These are phyloP conservation scores for Palloptera scutellata DNA, from an alignment of 2,888 invertebrate species.

Conservation along the genomic window DNA sequence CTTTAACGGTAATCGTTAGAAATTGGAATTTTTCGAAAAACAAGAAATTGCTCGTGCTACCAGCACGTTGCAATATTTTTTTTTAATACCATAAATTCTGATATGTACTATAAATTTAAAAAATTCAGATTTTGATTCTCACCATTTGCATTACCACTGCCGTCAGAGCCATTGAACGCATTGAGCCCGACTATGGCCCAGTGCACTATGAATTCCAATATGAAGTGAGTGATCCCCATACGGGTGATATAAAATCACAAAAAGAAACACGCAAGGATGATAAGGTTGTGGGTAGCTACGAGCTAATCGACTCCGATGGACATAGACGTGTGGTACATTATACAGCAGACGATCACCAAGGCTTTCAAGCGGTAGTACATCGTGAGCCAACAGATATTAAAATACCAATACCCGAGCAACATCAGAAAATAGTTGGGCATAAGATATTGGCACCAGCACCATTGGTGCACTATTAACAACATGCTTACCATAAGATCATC, in stretches of 20 bases:
- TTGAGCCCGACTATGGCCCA: conserved; percentile 58
- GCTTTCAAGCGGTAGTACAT: conserved; percentile 67
- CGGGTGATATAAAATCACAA: conserved; percentile 67
- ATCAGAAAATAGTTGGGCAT: conserved; percentile 44
- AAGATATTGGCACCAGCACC: conserved; percentile 48
- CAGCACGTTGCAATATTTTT: too few relatives aligned
- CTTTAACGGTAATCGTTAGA: too few relatives aligned
- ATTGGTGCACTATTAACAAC: conserved; percentile 49
- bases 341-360: conserved; percentile 66
- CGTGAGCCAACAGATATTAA: conserved; percentile 65
- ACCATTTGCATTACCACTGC: conserved; percentile 35
- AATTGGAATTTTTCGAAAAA: too few relatives aligned
- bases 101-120: too few relatives aligned
- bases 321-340: conserved; percentile 67
- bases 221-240: conserved; percentile 65
- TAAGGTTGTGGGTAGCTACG: conserved; percentile 66
- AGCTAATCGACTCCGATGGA: conserved; percentile 67
- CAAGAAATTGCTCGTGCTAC: too few relatives aligned
- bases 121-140: conserved; percentile 42
- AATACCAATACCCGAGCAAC: conserved; percentile 53
- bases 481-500: too few relatives aligned
- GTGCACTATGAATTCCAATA: conserved; percentile 66
- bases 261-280: conserved; percentile 67
- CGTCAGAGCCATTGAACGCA: conserved; percentile 46
- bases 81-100: too few relatives aligned